These are phyloP conservation scores for Athalia rosae DNA, from an alignment of 2,888 invertebrate genomes.

Conservation along the genomic window DNA sequence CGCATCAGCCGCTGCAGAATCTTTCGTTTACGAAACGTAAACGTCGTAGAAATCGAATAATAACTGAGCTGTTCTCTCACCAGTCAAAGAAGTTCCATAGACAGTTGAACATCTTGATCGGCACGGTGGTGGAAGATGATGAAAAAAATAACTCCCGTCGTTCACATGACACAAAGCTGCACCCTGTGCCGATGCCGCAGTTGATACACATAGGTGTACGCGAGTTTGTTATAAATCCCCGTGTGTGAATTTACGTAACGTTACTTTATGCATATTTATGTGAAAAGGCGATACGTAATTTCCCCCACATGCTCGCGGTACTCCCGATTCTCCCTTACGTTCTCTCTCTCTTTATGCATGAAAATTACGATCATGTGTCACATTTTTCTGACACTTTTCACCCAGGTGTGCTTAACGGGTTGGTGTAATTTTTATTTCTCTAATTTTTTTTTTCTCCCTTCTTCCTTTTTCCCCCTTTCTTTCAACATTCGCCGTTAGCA, in stretches of 20 bases:
- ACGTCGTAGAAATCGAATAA: conserved; percentile 2
- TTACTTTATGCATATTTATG: conserved; percentile 43
- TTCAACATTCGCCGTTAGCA: too few species aligned
- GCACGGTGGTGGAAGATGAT: background rate
- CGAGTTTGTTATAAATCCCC: background rate
- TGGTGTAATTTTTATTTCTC: conserved; percentile 29
- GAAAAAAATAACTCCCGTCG: background rate
- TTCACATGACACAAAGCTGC: conserved; percentile 16
- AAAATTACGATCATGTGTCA: conserved; percentile 42
- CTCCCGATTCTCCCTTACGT: background rate
- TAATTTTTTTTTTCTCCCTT: background rate
- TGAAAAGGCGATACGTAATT: conserved; percentile 23
- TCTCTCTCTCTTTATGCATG: conserved; percentile 28
- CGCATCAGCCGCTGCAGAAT: background rate
- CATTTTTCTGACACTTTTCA: conserved; percentile 41
- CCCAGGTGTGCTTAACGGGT: conserved; percentile 40
- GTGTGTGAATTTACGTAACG: conserved; percentile 33
- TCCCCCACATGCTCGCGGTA: background rate
- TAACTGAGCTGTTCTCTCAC: conserved; percentile 69
- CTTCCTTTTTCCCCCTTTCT: background rate
- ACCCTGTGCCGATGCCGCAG: background rate
- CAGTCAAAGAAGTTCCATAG: conserved; percentile 80
- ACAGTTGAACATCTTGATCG: conserved; percentile 77
- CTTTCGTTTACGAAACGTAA: background rate
- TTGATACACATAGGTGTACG: background rate